phyloP scores from a whole-genome alignment of 2,797 vertebrate species.

The Periparus ater region DNA sequence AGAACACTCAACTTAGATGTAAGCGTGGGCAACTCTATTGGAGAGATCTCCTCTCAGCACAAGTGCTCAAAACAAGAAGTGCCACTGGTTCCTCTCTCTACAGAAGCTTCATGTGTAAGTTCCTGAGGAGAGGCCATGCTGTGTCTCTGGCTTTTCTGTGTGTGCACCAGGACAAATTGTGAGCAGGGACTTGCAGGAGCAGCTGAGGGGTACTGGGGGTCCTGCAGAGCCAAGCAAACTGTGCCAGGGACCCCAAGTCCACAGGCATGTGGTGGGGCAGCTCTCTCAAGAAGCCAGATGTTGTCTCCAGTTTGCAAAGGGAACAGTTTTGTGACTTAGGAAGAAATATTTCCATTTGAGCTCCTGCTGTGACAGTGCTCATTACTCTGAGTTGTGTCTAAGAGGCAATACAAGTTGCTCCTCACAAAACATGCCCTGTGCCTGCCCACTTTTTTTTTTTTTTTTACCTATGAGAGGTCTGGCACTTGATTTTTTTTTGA shows the following conservation, averaged over 20 bases:
- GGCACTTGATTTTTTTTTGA: neutral
- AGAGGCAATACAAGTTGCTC: neutral
- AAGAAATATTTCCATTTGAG: neutral
- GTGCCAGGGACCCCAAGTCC: neutral
- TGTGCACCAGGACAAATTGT: fast-evolving
- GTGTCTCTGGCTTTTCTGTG: neutral
- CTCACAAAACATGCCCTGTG: neutral
- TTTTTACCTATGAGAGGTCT: neutral
- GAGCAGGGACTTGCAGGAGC: fast-evolving
- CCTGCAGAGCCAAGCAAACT: neutral
- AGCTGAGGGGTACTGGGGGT: neutral
- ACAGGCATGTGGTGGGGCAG: fast-evolving
- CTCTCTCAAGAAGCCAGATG: neutral
- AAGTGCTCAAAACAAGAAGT: neutral
- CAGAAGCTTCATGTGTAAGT: neutral
- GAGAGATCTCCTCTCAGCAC: neutral
- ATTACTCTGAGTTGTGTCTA: neutral
- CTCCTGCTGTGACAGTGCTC: neutral
- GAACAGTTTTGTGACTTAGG: neutral
- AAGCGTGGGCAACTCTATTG: neutral
- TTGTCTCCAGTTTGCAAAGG: neutral
- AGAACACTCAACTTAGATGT: neutral
- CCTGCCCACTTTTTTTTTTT: neutral
- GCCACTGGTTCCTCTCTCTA: neutral
- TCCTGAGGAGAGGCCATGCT: neutral